Evolutionary conservation across 2,888 invertebrate genomes (phyloP), one percentile per base, ranked within the genome.

Genomic region (Netelia inedita): DNA sequence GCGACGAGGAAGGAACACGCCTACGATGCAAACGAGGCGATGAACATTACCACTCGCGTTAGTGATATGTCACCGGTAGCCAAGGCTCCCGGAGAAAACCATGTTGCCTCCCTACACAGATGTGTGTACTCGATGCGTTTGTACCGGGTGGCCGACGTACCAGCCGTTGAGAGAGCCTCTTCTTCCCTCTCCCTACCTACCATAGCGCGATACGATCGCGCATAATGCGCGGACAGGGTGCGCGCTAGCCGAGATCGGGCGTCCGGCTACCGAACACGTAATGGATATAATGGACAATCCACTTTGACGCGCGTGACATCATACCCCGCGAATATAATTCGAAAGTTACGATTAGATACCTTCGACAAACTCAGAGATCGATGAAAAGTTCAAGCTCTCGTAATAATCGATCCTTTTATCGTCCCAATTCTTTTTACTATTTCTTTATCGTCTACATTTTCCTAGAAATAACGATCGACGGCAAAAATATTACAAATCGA

Each of bases 261-360:
- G 72, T 41, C 57, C 16, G 57, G 72, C 76, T 82, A 72, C 82
- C 72, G 82, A 76, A 82, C 71, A 65, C 71, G 66, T 82, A 82
- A 82, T 78, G 53, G 66, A 65, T 71, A 69, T 82, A 76, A 82
- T 82, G 76, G 76, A 72, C 66, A 72, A 82, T 76, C 72, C 41
- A 82, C 55, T 71, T 46, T 66, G 19, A 59, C 43, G 11, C 35
- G 23, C 35, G 65, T n/a, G 72, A 23, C 9, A 63, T 53, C 14
- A 65, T 43, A 46, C 41, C 23, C 23, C n/a, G 14, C n/a, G 41
- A 66, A 66, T 50, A 59, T 14, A 11, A 76, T 66, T 82, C 46
- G 59, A 79, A 50, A 65, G 71, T 72, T 57, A 28, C 41, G 35
- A 71, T 46, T 59, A 14, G 68, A 16, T 53, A 14, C 41, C 63